phyloP scores from a whole-genome alignment of 2,888 invertebrate genomes.

The Cheilosia vernalis region DNA sequence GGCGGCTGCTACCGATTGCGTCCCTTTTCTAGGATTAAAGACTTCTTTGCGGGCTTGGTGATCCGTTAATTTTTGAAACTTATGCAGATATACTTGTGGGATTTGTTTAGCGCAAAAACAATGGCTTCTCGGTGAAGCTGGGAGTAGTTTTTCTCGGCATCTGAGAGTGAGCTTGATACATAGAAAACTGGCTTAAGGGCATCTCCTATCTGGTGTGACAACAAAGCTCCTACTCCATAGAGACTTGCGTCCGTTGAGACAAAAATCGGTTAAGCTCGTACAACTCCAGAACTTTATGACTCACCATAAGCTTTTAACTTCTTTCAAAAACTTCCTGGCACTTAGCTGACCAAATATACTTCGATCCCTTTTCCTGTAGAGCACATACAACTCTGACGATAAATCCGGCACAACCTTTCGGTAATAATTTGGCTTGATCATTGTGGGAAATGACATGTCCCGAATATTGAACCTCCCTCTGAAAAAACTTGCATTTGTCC shows the following conservation, averaged over 20 bases:
- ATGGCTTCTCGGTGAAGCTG: conserved; percentile 79
- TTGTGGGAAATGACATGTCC: conserved; percentile 39
- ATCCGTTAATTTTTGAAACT: conserved; percentile 75
- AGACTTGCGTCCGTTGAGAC: conserved; percentile 53
- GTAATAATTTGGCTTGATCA: conserved; percentile 59
- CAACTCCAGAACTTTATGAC: conserved; percentile 27
- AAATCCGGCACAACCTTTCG: conserved; percentile 52
- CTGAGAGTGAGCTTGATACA: conserved; percentile 53
- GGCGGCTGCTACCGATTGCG: conserved; percentile 49
- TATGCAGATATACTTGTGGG: conserved; percentile 80
- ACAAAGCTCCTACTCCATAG: conserved; percentile 52
- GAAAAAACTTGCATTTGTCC: no score
- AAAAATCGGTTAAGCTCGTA: conserved; percentile 42
- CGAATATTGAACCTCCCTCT: conserved; percentile 35
- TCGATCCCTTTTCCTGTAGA: conserved; percentile 49
- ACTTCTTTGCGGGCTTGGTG: conserved; percentile 71
- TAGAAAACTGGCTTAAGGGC: conserved; percentile 56
- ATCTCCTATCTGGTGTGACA: conserved; percentile 53
- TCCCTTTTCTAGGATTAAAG: conserved; percentile 63
- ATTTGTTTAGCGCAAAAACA: conserved; percentile 80
- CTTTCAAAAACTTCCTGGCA: conserved; percentile 25
- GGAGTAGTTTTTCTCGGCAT: conserved; percentile 76
- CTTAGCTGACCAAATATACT: conserved; percentile 11
- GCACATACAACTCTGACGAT: conserved; percentile 34
- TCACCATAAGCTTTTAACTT: conserved; percentile 18